Evolutionary conservation across 1,140 invertebrate genomes (phyloP), one percentile per base, ranked within the genome.

Genomic region (Lepidotrigona ventralis): DNA sequence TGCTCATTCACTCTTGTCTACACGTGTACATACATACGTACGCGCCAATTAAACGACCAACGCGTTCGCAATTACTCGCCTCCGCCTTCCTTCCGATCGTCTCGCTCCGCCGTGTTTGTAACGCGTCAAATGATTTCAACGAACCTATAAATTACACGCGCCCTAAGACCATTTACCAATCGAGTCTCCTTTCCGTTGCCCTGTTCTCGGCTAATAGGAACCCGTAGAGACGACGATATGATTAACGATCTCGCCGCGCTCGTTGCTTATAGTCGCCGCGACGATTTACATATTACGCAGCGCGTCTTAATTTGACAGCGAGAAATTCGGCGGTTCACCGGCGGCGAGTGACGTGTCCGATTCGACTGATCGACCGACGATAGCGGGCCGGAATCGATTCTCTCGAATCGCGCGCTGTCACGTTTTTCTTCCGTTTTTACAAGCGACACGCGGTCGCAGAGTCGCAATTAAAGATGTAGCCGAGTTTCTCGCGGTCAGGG

Each of bases 401-500:
- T 4, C 29, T 66, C 11, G 23, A 5, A 23, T 14, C 12, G 58
- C 21, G 15, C 14, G 56, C 4, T 21, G 12, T 23, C 12, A n/a
- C 29, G 17, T 78, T 68, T 53, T 46, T 69, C 53, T 56, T 46
- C 72, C 46, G 39, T 84, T 86, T 85, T 82, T 4, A 80, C 83
- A 53, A 85, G 77, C 3, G 39, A 33, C 39, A 33, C 46, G 71
- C 76, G 70, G 75, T 78, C 66, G 15, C 68, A 39, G 46, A 46
- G 29, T 19, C 64, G 77, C 87, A 89, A 92, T 92, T 91, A 91
- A 85, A 91, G 90, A 86, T 85, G 76, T 78, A 26, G 69, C 60
- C n/a, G 68, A 64, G 71, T 54, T 80, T 73, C 39, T 9, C 53
- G 78, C 69, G n/a, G 23, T 21, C 51, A 69, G 29, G 33, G 60